These are phyloP conservation scores for Clavelina lepadiformis DNA, from an alignment of 23 tunicate species.

Conservation along the genomic window DNA sequence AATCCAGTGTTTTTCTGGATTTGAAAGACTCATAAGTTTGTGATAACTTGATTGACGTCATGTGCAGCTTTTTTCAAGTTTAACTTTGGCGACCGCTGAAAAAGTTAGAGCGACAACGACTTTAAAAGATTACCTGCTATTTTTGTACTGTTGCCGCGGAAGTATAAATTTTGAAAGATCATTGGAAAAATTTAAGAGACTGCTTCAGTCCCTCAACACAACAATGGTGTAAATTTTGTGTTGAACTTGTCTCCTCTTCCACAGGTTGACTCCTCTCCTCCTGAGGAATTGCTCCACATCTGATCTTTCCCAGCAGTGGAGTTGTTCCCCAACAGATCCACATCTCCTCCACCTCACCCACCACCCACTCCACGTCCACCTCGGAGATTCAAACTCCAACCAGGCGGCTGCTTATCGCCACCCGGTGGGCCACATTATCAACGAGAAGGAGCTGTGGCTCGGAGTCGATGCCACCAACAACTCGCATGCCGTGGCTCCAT, in stretches of 20 bases:
- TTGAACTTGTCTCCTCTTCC: background rate
- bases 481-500: background rate
- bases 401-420: slow-evolving; percentile 19
- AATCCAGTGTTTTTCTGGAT: no score
- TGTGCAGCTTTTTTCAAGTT: no score
- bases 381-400: slow-evolving; percentile 11
- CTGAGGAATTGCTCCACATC: slow-evolving; percentile 4
- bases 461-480: slow-evolving; percentile 11
- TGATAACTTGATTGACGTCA: no score
- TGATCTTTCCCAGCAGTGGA: slow-evolving; percentile 26
- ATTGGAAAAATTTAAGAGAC: no score
- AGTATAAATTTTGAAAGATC: no score
- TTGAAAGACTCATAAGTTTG: no score
- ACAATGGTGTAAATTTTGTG: no score
- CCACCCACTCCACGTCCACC: slow-evolving; percentile 1
- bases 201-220: no score
- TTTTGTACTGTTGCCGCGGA: no score
- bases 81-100: no score
- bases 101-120: no score
- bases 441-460: background rate
- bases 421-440: background rate
- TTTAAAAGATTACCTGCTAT: no score
- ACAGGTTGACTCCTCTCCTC: slow-evolving; percentile 20
- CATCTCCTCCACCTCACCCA: background rate
- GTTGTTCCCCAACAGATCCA: slow-evolving; percentile 2